These are phyloP conservation scores for Liparis tanakae DNA, from an alignment of 2,797 vertebrate genomes.

Conservation along the genomic window DNA sequence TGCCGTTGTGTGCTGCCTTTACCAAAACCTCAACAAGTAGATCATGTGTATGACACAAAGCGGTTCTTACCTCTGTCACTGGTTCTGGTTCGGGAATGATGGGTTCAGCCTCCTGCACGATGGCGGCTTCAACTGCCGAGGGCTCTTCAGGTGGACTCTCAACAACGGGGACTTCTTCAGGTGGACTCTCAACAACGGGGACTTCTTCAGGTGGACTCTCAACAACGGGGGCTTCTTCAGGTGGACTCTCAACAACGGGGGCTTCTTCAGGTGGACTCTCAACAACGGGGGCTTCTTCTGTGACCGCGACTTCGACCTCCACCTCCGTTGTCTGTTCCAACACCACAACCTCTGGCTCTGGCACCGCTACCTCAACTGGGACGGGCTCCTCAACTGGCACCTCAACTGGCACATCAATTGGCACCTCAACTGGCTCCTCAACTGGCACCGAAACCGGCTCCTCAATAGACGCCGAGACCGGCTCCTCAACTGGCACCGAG, in stretches of 20 bases:
- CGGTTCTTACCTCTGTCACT: conserved; percentile 54
- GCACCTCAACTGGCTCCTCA: conserved; percentile 28
- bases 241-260: no score
- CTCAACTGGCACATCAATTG: neutral
- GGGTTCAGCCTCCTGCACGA: conserved; percentile 41
- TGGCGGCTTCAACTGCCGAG: conserved; percentile 20
- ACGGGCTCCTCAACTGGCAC: conserved; percentile 27
- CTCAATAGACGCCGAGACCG: conserved; percentile 23
- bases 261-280: conserved; percentile 21
- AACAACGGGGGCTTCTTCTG: conserved; percentile 29
- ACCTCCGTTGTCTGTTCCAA: conserved; percentile 43
- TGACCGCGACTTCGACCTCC: conserved; percentile 28
- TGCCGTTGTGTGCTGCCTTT: neutral
- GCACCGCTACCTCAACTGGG: conserved; percentile 15
- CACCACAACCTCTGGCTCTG: conserved; percentile 30
- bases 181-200: conserved; percentile 20
- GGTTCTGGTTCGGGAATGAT: conserved; percentile 58
- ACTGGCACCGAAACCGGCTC: neutral
- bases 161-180: conserved; percentile 30
- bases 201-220: conserved; percentile 37
- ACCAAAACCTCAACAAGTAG: neutral
- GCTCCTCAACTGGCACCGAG: conserved; percentile 19
- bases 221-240: conserved; percentile 19
- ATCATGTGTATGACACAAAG: neutral
- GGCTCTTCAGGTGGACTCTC: conserved; percentile 28